Evolutionary conservation across 2,113 vertebrate genomes (phyloP).

Genomic region (Lophotis ruficrista): DNA sequence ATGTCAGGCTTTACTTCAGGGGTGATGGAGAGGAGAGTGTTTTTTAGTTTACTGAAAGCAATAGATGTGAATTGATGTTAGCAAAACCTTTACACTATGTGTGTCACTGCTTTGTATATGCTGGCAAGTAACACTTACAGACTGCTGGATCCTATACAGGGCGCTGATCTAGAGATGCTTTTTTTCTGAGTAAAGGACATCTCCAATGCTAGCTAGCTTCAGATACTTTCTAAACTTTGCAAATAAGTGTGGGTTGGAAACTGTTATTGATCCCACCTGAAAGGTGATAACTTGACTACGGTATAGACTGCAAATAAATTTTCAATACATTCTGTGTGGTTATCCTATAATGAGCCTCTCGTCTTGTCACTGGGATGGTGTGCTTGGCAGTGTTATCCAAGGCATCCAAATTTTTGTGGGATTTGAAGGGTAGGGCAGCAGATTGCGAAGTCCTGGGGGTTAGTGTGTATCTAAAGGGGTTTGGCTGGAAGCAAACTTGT

Average conservation of each 20-base stretch:
- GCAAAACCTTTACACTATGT: neutral
- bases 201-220: neutral
- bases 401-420: neutral
- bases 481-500: neutral
- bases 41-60: neutral
- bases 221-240: neutral
- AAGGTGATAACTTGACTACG: neutral
- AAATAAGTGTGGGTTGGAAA: neutral
- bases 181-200: neutral
- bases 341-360: neutral
- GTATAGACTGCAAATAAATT: neutral
- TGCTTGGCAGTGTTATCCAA: neutral
- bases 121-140: neutral
- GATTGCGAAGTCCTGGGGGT: too few relatives aligned
- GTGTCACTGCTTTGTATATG: neutral
- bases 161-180: neutral
- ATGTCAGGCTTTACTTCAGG: neutral
- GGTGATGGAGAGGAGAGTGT: neutral
- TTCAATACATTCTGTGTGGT: neutral
- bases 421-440: neutral
- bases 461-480: too few relatives aligned
- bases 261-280: neutral
- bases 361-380: neutral
- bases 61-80: neutral
- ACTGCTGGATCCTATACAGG: neutral